Percentiles rank a stretch among this genome's conserved stretches.
Evolutionary conservation across 1,140 invertebrate genomes (phyloP).

Genomic region (Centruroides sculpturatus): DNA sequence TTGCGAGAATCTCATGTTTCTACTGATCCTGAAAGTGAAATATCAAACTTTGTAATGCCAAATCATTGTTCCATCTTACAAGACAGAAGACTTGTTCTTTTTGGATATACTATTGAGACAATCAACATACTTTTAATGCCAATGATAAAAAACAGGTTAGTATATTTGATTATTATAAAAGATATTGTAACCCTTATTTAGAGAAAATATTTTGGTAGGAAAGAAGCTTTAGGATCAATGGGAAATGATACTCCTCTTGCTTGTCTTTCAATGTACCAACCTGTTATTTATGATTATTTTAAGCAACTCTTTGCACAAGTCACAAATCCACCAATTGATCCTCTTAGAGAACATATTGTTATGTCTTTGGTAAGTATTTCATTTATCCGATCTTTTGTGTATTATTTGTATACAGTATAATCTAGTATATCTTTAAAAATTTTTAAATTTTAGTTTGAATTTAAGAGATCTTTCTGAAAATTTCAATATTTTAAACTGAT

Average conservation of each 20-base stretch:
- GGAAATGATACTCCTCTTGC: slow-evolving; percentile 96
- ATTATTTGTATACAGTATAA: neutral
- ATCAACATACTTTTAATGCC: slow-evolving; percentile 84
- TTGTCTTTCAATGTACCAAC: slow-evolving; percentile 87
- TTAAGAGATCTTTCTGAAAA: too few relatives aligned
- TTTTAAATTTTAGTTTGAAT: too few relatives aligned
- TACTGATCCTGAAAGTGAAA: too few relatives aligned
- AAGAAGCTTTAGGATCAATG: slow-evolving; percentile 98
- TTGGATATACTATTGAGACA: slow-evolving; percentile 88
- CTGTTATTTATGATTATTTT: slow-evolving; percentile 92
- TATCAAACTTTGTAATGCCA: too few relatives aligned
- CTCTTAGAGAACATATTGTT: slow-evolving; percentile 95
- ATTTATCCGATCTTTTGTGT: neutral
- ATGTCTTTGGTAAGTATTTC: slow-evolving; percentile 59
- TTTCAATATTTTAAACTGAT: too few relatives aligned
- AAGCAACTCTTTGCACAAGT: slow-evolving; percentile 99
- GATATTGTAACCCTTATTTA: neutral
- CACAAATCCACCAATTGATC: slow-evolving; percentile 98
- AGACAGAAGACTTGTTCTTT: slow-evolving; percentile 76
- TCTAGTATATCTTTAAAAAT: too few relatives aligned
- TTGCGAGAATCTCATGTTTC: too few relatives aligned
- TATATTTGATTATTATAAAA: neutral
- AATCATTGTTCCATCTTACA: too few relatives aligned
- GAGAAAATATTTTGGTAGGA: slow-evolving; percentile 41
- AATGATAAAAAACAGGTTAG: slow-evolving; percentile 78